Percentiles rank a stretch among this genome's conserved stretches.
Evolutionary conservation across 2,888 invertebrate genomes (phyloP).

Genomic region (Spicauda simplicius): DNA sequence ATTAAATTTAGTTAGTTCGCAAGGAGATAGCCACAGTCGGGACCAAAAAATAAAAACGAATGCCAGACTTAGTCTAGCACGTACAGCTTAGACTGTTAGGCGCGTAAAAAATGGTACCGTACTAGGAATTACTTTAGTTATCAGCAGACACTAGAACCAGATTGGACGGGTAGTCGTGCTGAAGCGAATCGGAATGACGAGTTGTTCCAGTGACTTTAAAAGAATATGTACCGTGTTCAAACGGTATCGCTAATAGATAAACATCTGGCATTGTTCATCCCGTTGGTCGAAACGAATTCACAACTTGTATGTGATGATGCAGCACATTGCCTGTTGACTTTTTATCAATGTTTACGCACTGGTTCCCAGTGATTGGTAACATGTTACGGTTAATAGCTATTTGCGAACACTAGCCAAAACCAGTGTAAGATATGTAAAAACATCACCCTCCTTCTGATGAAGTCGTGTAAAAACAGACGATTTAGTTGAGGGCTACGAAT

Average conservation of each 20-base stretch:
- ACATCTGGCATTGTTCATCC: constrained; percentile 42
- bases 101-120: constrained; percentile 21
- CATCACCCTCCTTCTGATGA: too few relatives aligned
- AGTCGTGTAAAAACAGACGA: too few relatives aligned
- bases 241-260: constrained; percentile 49
- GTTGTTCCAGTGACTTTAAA: constrained; percentile 23
- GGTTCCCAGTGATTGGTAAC: constrained; percentile 14
- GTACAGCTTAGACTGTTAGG: constrained; percentile 3
- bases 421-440: not conserved
- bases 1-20: not conserved
- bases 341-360: constrained; percentile 26
- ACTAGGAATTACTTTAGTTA: constrained; percentile 26
- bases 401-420: constrained; percentile 6
- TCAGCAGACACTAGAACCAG: constrained; percentile 7
- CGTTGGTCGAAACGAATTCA: constrained; percentile 30
- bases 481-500: too few relatives aligned
- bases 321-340: constrained; percentile 16
- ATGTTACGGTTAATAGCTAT: constrained; percentile 25
- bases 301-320: constrained; percentile 24
- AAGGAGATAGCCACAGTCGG: not conserved
- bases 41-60: not conserved
- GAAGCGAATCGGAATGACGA: constrained; percentile 18
- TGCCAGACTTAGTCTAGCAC: constrained; percentile 6
- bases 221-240: constrained; percentile 42
- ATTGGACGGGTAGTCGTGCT: constrained; percentile 8